These are phyloP conservation scores for Menidia beryllina DNA, from an alignment of 2,113 vertebrate genomes.

Conservation along the genomic window DNA sequence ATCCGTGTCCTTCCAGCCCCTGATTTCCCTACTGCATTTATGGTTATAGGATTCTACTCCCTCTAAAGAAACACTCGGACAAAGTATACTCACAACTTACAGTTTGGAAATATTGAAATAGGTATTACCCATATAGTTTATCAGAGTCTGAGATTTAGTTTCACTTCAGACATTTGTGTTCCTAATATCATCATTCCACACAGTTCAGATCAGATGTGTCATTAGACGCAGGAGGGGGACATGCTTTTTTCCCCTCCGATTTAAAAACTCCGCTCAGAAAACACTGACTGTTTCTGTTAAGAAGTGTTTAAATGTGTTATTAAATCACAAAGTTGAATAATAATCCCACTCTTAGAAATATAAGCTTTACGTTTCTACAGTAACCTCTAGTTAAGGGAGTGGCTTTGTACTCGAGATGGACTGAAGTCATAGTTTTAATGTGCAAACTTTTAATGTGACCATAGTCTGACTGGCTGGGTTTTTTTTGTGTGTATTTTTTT, in stretches of 20 bases:
- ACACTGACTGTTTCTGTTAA: too few relatives aligned
- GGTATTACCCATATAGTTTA: neutral
- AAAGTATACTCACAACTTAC: neutral
- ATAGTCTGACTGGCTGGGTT: neutral
- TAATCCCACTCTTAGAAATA: too few relatives aligned
- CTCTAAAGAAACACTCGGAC: slow-evolving; percentile 8
- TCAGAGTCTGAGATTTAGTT: neutral
- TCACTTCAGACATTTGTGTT: neutral
- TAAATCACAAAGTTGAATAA: too few relatives aligned
- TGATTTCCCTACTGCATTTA: neutral
- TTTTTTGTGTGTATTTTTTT: neutral
- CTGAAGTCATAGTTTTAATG: slow-evolving; percentile 28
- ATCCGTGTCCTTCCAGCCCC: neutral
- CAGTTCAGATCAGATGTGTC: neutral
- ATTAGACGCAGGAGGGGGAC: too few relatives aligned
- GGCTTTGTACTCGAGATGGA: slow-evolving; percentile 17
- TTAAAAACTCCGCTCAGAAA: too few relatives aligned
- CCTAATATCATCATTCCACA: neutral
- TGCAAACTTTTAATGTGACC: slow-evolving; percentile 32
- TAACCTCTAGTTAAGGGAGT: slow-evolving; percentile 6
- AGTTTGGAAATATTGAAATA: neutral
- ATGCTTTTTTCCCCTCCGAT: too few relatives aligned
- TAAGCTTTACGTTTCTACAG: slow-evolving; percentile 1
- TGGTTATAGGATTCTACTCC: neutral
- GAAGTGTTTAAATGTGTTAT: too few relatives aligned